Base-by-base conservation (phyloP, 2,888 invertebrate genomes). In the Philopedon plagiatum region DNA sequence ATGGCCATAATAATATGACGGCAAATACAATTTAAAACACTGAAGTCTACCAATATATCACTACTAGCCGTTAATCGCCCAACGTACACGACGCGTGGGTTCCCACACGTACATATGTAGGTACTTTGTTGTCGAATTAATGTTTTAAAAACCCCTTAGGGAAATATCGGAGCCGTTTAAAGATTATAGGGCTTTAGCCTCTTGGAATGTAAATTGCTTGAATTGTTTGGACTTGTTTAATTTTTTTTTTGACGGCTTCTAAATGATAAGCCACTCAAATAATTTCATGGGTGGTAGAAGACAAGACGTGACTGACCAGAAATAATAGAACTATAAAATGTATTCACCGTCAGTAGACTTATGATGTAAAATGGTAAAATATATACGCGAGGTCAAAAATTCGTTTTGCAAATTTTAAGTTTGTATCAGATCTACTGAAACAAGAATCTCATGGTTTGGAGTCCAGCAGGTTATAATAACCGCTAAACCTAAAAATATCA, bases 171-270 rank as follows among this genome's bases (percentile, higher is more conserved):
- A 15, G 13, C 29, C 51, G 26, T 51, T 21, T 26, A 8, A 29
- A 19, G 51, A 51, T 51, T 51, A 51, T 29, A 29, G 51, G 21
- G 51, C 29, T 29, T 51, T 21, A 51, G 29, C 29, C 51, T 51
- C 29, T 13, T 21, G 51, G 51, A 51, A 51, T 51, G 51, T 51
- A 51, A 51, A 51, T 51, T 26, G 15, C 29, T 51, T 13, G 51
- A n/a, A 51, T 13, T 29, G 51, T 29, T 51, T 51, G 29, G 51
- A n/a, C 21, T 13, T 13, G 26, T 5, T 26, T 51, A 15, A 29
- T n/a, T 29, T n/a, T 15, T 51, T 23, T 46, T 49, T 29, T 26
- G 4, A 26, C 26, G 29, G 15, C 8, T 51, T 51, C 15, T 29
- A 51, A 51, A 29, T 51, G 51, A 51, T 51, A 51, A 51, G 26